These are phyloP conservation scores for Lithodes maja DNA, from an alignment of 2,888 invertebrate genomes.

Conservation along the genomic window DNA sequence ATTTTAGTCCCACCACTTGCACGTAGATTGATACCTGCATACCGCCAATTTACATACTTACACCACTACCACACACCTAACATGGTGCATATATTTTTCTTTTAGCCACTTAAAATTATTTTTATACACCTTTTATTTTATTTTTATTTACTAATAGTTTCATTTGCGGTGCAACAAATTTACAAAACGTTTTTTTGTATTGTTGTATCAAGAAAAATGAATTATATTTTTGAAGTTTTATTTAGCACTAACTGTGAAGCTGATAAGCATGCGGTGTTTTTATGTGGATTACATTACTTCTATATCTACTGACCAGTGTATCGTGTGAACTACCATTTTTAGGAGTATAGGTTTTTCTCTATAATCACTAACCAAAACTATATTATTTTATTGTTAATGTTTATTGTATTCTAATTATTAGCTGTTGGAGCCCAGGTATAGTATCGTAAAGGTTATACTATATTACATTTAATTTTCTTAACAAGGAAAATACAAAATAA, in stretches of 20 bases:
- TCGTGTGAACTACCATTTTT: too few relatives aligned
- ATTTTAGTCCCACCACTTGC: slow-evolving; percentile 18
- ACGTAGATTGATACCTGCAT: slow-evolving; percentile 15
- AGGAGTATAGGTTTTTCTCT: too few relatives aligned
- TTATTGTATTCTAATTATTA: neutral
- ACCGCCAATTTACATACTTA: neutral
- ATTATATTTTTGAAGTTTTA: slow-evolving; percentile 7
- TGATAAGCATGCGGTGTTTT: too few relatives aligned
- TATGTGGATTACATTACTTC: too few relatives aligned
- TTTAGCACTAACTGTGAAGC: neutral
- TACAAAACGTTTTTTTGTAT: neutral
- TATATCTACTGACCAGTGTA: too few relatives aligned
- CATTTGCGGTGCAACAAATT: neutral
- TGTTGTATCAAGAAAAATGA: neutral
- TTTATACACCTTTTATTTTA: neutral
- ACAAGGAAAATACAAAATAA: neutral
- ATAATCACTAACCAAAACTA: neutral
- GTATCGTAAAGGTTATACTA: neutral
- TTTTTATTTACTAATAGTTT: neutral
- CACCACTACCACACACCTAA: slow-evolving; percentile 12
- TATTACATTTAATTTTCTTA: neutral
- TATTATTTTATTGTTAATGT: neutral
- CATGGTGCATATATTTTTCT: neutral
- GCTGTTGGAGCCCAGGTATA: neutral
- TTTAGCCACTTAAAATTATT: neutral